phyloP scores from a whole-genome alignment of 2,113 vertebrate species.

The Urocitellus parryii region DNA sequence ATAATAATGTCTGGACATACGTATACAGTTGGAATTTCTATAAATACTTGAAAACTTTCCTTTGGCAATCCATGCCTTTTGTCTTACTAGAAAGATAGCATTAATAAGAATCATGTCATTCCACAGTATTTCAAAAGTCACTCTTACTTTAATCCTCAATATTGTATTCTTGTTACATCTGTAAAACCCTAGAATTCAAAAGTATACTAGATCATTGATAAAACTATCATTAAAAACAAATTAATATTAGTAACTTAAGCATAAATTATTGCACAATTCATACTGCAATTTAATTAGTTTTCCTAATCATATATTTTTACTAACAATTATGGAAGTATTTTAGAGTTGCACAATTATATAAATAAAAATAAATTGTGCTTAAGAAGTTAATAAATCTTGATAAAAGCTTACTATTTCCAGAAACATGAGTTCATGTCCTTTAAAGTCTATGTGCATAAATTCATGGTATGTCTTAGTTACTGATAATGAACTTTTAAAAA shows the following conservation, averaged over 20 bases:
- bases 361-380: background rate
- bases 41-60: background rate
- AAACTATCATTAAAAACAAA: background rate
- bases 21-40: background rate
- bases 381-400: background rate
- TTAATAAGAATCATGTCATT: conserved; percentile 18
- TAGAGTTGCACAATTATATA: background rate
- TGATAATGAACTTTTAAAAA: background rate
- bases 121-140: background rate
- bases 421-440: background rate
- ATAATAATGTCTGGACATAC: background rate
- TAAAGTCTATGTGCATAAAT: background rate
- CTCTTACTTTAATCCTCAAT: background rate
- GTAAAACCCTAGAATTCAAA: background rate
- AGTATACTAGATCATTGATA: background rate
- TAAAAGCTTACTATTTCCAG: background rate
- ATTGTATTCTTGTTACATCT: background rate
- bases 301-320: conserved; percentile 2
- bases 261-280: background rate
- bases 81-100: background rate
- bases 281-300: background rate
- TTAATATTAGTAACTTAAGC: background rate
- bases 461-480: background rate
- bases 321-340: background rate
- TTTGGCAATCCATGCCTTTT: background rate